These are phyloP conservation scores for Corydoras maculifer DNA, from an alignment of 2,113 vertebrate species.

Conservation along the genomic window DNA sequence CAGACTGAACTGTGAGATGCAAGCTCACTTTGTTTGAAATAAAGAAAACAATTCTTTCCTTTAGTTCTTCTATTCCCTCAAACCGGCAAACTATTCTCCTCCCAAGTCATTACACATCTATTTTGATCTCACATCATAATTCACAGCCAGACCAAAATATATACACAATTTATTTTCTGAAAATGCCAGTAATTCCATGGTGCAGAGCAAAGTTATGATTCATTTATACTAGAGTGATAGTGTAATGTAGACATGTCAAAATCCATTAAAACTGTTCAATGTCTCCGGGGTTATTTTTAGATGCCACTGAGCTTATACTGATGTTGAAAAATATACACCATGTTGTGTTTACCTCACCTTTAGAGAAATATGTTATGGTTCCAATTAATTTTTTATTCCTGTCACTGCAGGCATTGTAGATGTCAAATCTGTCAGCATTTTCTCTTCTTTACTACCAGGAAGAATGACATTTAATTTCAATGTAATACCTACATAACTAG, in stretches of 20 bases:
- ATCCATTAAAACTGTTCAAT: constrained; percentile 99
- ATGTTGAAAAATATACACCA: constrained; percentile 99
- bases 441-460: constrained; percentile 74
- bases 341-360: constrained; percentile 99
- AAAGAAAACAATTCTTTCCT: constrained; percentile 49
- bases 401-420: constrained; percentile 95
- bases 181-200: constrained; percentile 98
- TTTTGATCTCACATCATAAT: constrained; percentile 95
- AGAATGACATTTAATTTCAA: constrained; percentile 78
- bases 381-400: constrained; percentile 99
- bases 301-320: constrained; percentile 99
- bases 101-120: constrained; percentile 79
- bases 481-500: constrained; percentile 74
- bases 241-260: constrained; percentile 99
- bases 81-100: constrained; percentile 62
- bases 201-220: constrained; percentile 98
- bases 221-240: constrained; percentile 99
- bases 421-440: constrained; percentile 92
- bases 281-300: constrained; percentile 99
- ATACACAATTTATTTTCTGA: constrained; percentile 89
- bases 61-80: constrained; percentile 43
- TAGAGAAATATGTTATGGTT: constrained; percentile 97
- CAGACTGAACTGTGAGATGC: constrained; percentile 54
- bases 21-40: constrained; percentile 50
- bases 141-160: constrained; percentile 71